These are phyloP conservation scores for Rynchops niger DNA, from an alignment of 2,113 vertebrate genomes.

Conservation along the genomic window DNA sequence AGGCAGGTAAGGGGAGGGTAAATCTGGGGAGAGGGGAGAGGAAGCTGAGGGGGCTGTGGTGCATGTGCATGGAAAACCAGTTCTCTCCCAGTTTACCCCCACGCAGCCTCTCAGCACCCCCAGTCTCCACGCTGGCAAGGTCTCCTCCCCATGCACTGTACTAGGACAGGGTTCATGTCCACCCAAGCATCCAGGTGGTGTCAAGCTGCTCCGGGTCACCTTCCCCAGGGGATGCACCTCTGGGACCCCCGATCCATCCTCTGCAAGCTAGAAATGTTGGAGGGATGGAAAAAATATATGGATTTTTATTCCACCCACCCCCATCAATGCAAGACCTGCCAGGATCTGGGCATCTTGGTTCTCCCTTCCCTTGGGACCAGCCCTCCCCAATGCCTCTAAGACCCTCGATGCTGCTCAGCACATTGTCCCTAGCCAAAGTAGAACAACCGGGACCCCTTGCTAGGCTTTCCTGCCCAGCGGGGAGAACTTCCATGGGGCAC, in stretches of 20 bases:
- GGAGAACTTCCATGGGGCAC: neutral
- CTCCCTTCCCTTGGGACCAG: neutral
- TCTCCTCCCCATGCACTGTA: fast-evolving
- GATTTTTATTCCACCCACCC: neutral
- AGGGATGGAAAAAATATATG: neutral
- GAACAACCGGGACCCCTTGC: too few species aligned
- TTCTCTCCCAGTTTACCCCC: neutral
- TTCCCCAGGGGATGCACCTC: neutral
- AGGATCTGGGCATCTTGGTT: neutral
- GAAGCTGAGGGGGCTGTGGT: neutral
- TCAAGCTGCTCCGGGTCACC: neutral
- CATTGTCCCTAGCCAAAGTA: neutral
- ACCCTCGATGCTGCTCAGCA: neutral
- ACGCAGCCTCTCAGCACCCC: neutral
- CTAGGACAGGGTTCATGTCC: neutral
- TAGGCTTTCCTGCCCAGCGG: neutral
- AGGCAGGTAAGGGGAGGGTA: neutral
- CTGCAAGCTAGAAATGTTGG: neutral
- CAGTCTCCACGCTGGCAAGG: fast-evolving
- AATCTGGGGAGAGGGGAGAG: neutral
- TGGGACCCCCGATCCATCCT: neutral
- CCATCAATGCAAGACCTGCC: fast-evolving
- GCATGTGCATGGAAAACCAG: neutral
- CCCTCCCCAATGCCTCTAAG: neutral
- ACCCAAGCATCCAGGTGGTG: neutral